Evolutionary conservation across 2,797 vertebrate species (phyloP).

Genomic region (Acanthornis magna): DNA sequence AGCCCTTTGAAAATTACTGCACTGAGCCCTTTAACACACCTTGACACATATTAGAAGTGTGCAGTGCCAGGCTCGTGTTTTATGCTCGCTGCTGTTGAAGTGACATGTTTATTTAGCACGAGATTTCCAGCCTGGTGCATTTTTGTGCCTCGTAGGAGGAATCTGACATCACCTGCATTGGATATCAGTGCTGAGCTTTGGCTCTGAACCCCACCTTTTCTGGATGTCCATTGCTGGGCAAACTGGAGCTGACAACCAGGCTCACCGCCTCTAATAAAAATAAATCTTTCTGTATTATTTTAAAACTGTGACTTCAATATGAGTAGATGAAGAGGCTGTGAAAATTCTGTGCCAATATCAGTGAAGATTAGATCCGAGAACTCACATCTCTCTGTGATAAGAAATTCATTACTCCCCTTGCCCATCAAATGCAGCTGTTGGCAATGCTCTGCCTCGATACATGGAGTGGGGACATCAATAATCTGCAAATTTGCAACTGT

Average conservation of each 20-base stretch:
- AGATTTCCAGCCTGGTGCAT: neutral
- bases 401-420: conserved; percentile 34
- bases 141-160: neutral
- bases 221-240: neutral
- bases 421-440: neutral
- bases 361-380: conserved; percentile 16
- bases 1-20: neutral
- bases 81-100: neutral
- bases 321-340: conserved; percentile 10
- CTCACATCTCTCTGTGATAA: neutral
- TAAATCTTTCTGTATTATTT: conserved; percentile 14
- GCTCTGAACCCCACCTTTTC: neutral
- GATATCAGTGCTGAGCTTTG: neutral
- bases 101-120: neutral
- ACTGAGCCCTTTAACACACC: neutral
- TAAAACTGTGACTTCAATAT: neutral
- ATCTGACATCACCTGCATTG: neutral
- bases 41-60: neutral
- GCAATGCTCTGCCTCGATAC: neutral
- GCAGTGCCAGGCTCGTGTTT: neutral
- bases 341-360: conserved; percentile 7
- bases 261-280: neutral
- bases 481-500: neutral
- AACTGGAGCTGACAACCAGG: neutral
- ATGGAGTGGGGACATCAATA: neutral